Base-by-base conservation (phyloP, 1,140 invertebrate genomes). In the Ruditapes philippinarum region DNA sequence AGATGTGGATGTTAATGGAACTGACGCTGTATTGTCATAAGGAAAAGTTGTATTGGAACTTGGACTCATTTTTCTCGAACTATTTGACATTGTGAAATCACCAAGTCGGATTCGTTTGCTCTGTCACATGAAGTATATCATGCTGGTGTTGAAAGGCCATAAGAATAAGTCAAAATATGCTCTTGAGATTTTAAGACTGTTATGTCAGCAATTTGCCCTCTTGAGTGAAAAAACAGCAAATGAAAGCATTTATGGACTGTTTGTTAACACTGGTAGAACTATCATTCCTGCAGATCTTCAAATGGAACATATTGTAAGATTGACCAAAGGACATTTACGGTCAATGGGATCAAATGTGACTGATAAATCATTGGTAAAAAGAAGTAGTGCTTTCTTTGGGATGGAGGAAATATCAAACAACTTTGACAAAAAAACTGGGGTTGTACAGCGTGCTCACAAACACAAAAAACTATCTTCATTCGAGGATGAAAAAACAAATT, bases 121-220 rank as follows among this genome's bases (percentile, higher is more conserved):
- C 12, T 19, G 51, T 17, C 33, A 80, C 9, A 45, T 92, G 51
- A 92, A 91, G 82, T 51, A 89, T 19, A 38, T 87, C 11, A 90
- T 92, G 91, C 31, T 90, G 4, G 42, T 80, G 19, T 86, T 91
- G 28, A 90, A 91, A 54, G 54, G 70, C 28, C 49, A 91, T 38
- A 92, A 89, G 17, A 90, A 90, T 31, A 62, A 90, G 17, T 91
- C 91, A 2, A 89, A 91, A 54, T 92, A 91, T 82, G 91, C 91
- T 11, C 45, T 74, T 22, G 81, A 92, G 73, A 88, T 92, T 42
- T 31, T 87, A 33, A 11, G 84, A 1, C 65, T 78, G 3, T 28
- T 87, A 0, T 78, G 74, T 65, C 84, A 87, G 57, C 73, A 87
- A 40, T 45, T 78, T 36, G 45, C 54, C 0, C 22, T 87, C 22